Evolutionary conservation across 2,888 invertebrate genomes (phyloP), one percentile per base, ranked within the genome.

Genomic region (Meliscaeva auricollis): DNA sequence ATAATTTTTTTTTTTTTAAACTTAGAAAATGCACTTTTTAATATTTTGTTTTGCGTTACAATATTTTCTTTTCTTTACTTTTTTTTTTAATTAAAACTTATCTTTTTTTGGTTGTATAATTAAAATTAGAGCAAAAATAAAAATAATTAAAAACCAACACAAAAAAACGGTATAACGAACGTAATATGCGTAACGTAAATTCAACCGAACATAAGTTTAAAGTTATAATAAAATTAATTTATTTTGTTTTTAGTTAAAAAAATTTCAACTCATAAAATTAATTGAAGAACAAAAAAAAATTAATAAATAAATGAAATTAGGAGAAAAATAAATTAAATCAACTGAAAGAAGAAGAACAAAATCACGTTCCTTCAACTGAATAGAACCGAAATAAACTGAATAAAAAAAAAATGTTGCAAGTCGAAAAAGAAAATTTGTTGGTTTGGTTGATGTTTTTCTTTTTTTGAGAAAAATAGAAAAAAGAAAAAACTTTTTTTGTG

Each of bases 361-460:
- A 91, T 89, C 89, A 90, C 90, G 91, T 90, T 91, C 91, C 90
- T 91, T 91, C 91, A 91, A 91, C 91, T 90, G 89, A 91, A 91
- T 89, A 90, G 91, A 91, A 91, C 91, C 89, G 91, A 91, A 91
- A 91, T 91, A 91, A 91, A 91, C 91, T 91, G 90, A 91, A n/a
- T n/a, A n/a, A n/a, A 89, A 88, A 87, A 73, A 88, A 72, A 68
- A n/a, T 52, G 58, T 60, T 66, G 66, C 75, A 64, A 52, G 70
- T 80, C 70, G 75, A 52, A 17, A 62, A 32, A 62, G 32, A 60
- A 35, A 44, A 30, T 66, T n/a, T 44, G 38, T 44, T 38, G 50
- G 48, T 69, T 60, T 30, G 46, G 52, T n/a, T 15, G 52, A 15
- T 9, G 15, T 32, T 56, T 22, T 35, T 13, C 38, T 3, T 20